A percentile compares a stretch with the other conserved stretches of the same genome.
Evolutionary conservation across 1,140 invertebrate genomes (phyloP).

Genomic region (Marisa cornuarietis): DNA sequence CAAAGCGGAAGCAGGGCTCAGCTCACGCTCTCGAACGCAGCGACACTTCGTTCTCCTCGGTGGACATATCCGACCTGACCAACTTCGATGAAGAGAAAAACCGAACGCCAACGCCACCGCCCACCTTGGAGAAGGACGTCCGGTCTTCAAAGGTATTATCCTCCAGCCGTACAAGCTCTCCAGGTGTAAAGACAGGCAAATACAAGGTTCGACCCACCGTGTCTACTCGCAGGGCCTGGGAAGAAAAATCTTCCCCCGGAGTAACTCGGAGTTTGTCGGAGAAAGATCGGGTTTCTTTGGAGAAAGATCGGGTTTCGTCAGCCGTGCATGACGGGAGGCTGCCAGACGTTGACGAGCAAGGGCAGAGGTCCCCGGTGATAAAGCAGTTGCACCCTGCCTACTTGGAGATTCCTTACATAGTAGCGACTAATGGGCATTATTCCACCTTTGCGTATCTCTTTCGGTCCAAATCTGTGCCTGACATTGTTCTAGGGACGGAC

Average conservation of each 20-base stretch:
- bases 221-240: no score
- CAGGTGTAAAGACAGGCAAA: no score
- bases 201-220: no score
- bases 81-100: constrained; percentile 15
- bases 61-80: constrained; percentile 23
- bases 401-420: constrained; percentile 6
- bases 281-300: no score
- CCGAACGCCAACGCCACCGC: constrained; percentile 6
- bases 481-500: neutral
- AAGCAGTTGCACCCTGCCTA: constrained; percentile 11
- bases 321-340: no score
- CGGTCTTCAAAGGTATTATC: neutral
- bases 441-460: constrained; percentile 9
- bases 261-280: no score
- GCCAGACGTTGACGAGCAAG: no score
- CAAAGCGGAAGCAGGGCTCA: no score
- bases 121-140: constrained; percentile 10
- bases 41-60: constrained; percentile 18
- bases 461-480: constrained; percentile 10
- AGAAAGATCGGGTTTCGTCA: no score
- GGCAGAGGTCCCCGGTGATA: constrained; percentile 7
- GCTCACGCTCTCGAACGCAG: neutral
- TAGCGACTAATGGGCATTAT: constrained; percentile 6
- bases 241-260: no score
- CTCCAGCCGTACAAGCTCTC: no score